A percentile compares a stretch with the other conserved stretches of the same genome.
These are phyloP conservation scores for Thaumetopoea pityocampa DNA, from an alignment of 1,140 invertebrate species.

Conservation along the genomic window DNA sequence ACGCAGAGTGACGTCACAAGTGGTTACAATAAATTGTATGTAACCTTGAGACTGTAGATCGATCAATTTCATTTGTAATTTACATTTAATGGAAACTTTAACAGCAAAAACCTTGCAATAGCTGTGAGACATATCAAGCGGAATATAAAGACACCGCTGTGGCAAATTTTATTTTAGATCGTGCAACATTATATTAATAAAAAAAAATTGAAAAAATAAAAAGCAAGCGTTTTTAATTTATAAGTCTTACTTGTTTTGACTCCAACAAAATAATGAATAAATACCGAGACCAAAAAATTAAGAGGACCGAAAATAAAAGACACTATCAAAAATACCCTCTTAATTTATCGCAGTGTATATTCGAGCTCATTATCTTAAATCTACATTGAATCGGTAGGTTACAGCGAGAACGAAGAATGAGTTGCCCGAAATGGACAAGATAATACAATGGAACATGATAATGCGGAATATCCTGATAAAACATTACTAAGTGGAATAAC, in stretches of 20 bases:
- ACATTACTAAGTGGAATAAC: too few species aligned
- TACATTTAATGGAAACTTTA: slow-evolving; percentile 34
- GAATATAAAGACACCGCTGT: slow-evolving; percentile 25
- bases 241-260: too few species aligned
- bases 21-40: slow-evolving; percentile 17
- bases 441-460: background rate
- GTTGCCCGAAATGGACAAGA: background rate
- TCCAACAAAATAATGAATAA: too few species aligned
- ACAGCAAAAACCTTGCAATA: slow-evolving; percentile 24
- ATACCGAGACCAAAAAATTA: too few species aligned
- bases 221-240: too few species aligned
- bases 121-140: slow-evolving; percentile 1
- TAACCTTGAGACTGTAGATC: slow-evolving; percentile 27
- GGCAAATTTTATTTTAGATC: slow-evolving; percentile 19
- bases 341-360: background rate
- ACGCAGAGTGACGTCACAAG: slow-evolving; percentile 14
- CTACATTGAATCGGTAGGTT: slow-evolving; percentile 4
- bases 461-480: slow-evolving; percentile 3
- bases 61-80: slow-evolving; percentile 37
- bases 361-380: slow-evolving; percentile 1
- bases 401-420: background rate
- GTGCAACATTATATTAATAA: slow-evolving; percentile 8
- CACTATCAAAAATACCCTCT: too few species aligned
- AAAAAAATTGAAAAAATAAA: too few species aligned
- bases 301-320: too few species aligned